Conservation (phyloP, 2,888 invertebrate species). For the Stenichneumon culpator region DNA sequence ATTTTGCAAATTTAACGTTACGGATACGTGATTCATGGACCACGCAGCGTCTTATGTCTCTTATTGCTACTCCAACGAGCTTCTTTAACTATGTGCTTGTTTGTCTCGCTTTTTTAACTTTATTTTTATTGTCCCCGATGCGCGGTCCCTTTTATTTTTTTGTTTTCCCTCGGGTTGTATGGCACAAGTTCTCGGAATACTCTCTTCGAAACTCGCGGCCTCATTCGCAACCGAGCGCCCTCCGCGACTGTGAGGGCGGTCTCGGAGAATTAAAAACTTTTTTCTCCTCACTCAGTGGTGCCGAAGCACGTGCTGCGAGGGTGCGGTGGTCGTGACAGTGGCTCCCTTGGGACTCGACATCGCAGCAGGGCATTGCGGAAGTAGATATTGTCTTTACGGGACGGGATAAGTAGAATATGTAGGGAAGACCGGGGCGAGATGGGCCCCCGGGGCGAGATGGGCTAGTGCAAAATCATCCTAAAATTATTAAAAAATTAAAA, state of each 20-base stretch:
- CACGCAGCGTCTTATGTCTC: conserved; percentile 21
- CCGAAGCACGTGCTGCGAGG: conserved; percentile 42
- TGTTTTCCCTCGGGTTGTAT: conserved; percentile 26
- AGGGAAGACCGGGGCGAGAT: too few relatives aligned
- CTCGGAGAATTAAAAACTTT: conserved; percentile 51
- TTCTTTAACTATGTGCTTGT: conserved; percentile 20
- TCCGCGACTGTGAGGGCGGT: conserved; percentile 25
- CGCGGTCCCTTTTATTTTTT: conserved; percentile 23
- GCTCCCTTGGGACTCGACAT: conserved; percentile 54
- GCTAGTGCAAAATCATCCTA: too few relatives aligned
- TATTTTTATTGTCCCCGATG: conserved; percentile 34
- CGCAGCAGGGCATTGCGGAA: conserved; percentile 21
- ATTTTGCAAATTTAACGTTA: conserved; percentile 39
- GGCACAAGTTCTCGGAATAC: conserved; percentile 33
- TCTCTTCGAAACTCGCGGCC: conserved; percentile 18
- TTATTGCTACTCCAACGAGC: conserved; percentile 33
- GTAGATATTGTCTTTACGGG: conserved; percentile 31
- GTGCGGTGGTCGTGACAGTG: conserved; percentile 39
- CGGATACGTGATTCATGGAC: conserved; percentile 37
- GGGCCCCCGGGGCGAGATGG: too few relatives aligned
- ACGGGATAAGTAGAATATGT: conserved; percentile 37
- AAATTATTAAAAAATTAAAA: too few relatives aligned
- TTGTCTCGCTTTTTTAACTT: conserved; percentile 31
- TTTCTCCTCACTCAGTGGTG: conserved; percentile 12
- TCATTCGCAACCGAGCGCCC: conserved; percentile 35